Conservation (phyloP, 2,113 vertebrate species). For the Phrynosoma blainvillii region DNA sequence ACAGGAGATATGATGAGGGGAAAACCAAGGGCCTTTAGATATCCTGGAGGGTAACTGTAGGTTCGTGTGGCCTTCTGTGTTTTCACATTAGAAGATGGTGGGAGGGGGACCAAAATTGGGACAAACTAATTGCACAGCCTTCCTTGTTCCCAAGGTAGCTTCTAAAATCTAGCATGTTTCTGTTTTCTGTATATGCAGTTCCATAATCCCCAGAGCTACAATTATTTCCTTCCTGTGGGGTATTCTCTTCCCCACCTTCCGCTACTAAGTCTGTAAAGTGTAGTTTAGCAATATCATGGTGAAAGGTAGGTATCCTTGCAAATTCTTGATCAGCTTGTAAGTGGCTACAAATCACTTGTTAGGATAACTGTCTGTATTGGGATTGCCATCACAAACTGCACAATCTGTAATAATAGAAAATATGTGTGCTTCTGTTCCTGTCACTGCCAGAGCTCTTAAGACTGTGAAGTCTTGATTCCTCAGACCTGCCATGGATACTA, state of each 20-base stretch:
- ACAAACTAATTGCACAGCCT: neutral
- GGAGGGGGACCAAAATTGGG: neutral
- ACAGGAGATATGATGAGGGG: neutral
- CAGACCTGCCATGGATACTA: neutral
- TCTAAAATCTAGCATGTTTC: neutral
- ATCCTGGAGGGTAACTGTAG: neutral
- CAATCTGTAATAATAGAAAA: neutral
- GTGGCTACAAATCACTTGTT: neutral
- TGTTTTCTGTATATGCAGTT: conserved; percentile 7
- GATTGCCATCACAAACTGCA: neutral
- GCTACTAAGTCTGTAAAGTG: conserved; percentile 1
- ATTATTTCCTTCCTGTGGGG: conserved; percentile 22
- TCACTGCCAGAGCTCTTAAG: neutral
- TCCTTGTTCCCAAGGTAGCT: neutral
- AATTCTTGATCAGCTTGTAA: neutral
- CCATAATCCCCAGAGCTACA: conserved; percentile 21
- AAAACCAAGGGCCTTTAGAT: neutral
- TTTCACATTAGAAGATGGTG: neutral
- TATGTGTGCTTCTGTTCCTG: neutral
- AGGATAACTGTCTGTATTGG: neutral
- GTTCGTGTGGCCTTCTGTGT: neutral
- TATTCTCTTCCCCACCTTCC: neutral
- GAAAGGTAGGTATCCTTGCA: neutral
- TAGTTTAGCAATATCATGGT: neutral
- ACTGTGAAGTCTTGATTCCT: neutral